Evolutionary conservation across 2,113 vertebrate genomes (phyloP).

Genomic region (Corvus cornix): DNA sequence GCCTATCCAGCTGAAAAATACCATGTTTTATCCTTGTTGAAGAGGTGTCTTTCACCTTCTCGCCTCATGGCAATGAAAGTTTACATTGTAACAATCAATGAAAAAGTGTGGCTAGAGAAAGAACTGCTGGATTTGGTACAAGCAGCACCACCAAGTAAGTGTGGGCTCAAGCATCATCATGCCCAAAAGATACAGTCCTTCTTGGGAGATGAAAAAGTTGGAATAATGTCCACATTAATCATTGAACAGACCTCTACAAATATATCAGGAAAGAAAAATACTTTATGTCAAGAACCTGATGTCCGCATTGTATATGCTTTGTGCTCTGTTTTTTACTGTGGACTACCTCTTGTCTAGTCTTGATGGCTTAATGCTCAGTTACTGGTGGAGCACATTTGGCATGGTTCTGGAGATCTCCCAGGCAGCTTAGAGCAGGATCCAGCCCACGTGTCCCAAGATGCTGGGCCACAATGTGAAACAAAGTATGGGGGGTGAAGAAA

Average conservation of each 20-base stretch:
- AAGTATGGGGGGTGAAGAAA: neutral
- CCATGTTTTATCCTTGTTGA: neutral
- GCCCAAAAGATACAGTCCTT: neutral
- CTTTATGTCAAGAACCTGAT: neutral
- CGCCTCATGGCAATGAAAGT: neutral
- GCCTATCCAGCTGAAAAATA: neutral
- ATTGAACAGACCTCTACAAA: neutral
- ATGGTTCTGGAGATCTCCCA: neutral
- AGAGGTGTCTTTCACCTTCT: neutral
- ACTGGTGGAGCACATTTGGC: neutral
- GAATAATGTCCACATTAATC: neutral
- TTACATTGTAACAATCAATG: neutral
- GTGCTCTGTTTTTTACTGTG: neutral
- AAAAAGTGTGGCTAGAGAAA: neutral
- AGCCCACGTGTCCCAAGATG: neutral
- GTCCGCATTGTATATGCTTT: neutral
- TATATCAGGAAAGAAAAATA: neutral
- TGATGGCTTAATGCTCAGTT: neutral
- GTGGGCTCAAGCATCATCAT: neutral
- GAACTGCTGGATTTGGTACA: neutral
- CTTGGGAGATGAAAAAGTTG: neutral
- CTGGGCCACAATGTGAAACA: neutral
- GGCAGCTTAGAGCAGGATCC: neutral
- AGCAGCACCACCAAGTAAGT: neutral
- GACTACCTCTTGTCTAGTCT: neutral